Percentiles rank a stretch among this genome's conserved stretches.
Evolutionary conservation across 2,797 vertebrate genomes (phyloP).

Genomic region (Luscinia luscinia): DNA sequence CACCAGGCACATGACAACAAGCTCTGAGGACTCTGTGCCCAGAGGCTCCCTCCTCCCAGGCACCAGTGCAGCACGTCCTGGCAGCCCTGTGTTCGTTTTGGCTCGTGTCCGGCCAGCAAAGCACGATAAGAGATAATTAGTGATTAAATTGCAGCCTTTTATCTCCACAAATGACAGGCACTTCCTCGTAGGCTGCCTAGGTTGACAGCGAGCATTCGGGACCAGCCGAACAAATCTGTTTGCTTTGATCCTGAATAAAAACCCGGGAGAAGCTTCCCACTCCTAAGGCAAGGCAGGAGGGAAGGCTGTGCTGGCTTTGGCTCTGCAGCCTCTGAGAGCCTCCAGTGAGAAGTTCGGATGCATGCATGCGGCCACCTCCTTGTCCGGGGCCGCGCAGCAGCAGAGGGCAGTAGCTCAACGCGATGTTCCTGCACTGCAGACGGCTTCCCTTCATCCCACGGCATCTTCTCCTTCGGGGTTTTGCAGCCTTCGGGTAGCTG

Average conservation of each 20-base stretch:
- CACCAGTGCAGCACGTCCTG: background rate
- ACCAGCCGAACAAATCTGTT: conserved; percentile 34
- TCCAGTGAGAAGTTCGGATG: background rate
- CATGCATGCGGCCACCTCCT: background rate
- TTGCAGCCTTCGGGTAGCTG: background rate
- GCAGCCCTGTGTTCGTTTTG: background rate
- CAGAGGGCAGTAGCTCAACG: conserved; percentile 66
- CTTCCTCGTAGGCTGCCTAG: conserved; percentile 9
- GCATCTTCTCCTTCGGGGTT: background rate
- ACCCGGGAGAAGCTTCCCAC: background rate
- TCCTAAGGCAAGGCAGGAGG: background rate
- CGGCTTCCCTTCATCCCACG: background rate
- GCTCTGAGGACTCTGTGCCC: background rate
- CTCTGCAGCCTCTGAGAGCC: background rate
- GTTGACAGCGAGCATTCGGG: background rate
- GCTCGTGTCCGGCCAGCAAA: background rate
- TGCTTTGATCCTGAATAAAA: conserved; percentile 47
- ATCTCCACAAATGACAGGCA: conserved; percentile 6
- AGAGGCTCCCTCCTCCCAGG: background rate
- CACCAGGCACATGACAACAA: background rate
- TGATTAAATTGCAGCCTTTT: conserved; percentile 44
- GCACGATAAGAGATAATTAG: conserved; percentile 28
- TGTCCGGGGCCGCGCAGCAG: background rate
- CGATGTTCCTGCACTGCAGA: background rate
- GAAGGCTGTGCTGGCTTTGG: rapidly evolving